phyloP scores from a whole-genome alignment of 2,888 invertebrate genomes.

The Synanthedon tipuliformis region DNA sequence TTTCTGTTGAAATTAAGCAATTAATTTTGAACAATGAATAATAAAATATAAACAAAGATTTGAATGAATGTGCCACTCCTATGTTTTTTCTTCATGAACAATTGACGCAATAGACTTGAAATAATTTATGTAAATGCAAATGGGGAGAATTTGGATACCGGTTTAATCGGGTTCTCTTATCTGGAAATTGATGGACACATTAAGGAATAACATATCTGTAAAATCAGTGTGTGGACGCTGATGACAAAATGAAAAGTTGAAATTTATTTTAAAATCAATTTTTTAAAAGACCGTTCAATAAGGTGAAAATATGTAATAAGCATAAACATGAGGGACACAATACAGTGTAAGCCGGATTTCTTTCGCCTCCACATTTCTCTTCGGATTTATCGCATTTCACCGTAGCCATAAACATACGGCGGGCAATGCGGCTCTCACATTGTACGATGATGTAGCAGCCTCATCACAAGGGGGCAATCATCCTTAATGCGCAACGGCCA shows the following conservation, averaged over 20 bases:
- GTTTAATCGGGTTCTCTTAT: neutral
- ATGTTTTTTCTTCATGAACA: neutral
- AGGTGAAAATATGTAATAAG: conserved; percentile 65
- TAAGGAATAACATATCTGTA: neutral
- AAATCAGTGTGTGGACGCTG: neutral
- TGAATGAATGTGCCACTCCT: neutral
- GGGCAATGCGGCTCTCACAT: conserved; percentile 57
- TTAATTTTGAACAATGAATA: too few species aligned
- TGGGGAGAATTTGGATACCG: neutral
- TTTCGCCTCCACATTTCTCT: conserved; percentile 61
- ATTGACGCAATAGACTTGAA: neutral
- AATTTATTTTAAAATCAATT: conserved; percentile 38
- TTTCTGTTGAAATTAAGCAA: too few species aligned
- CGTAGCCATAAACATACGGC: conserved; percentile 54
- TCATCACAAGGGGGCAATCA: conserved; percentile 70
- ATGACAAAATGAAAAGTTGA: conserved; percentile 11
- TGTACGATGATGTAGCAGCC: conserved; percentile 65
- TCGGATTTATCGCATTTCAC: conserved; percentile 62
- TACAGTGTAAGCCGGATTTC: conserved; percentile 57
- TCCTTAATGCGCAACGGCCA: conserved; percentile 67
- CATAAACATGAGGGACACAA: conserved; percentile 58
- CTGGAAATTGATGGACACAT: neutral
- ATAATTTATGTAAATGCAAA: too few species aligned
- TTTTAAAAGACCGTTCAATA: conserved; percentile 43
- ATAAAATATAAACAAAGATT: neutral